Conservation (phyloP, 2,797 vertebrate genomes). For the Luscinia megarhynchos region DNA sequence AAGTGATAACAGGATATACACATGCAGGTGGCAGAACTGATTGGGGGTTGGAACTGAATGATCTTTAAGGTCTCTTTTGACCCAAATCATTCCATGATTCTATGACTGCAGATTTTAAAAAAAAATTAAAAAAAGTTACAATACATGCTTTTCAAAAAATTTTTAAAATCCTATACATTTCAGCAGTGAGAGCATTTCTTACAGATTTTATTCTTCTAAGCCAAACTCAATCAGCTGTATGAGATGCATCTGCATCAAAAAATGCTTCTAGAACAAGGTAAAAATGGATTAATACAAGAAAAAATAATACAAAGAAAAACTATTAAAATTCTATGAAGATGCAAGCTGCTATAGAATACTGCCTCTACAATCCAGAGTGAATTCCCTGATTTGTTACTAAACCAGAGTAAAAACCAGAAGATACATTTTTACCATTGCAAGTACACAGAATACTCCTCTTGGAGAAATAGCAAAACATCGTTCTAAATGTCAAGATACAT, state of each 20-base stretch:
- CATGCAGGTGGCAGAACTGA: not conserved
- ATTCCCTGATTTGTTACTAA: not conserved
- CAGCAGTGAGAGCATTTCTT: not conserved
- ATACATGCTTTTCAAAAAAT: not conserved
- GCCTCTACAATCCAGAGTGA: not conserved
- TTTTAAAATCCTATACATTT: not conserved
- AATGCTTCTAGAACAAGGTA: not conserved
- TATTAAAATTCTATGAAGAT: not conserved
- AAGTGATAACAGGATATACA: not conserved
- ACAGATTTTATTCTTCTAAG: not conserved
- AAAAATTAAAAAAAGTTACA: not conserved
- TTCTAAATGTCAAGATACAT: not conserved
- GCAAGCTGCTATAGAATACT: not conserved
- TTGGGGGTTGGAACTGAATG: not conserved
- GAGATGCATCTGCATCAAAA: not conserved
- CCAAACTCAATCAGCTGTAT: not conserved
- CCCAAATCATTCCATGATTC: not conserved
- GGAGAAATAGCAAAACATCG: not conserved
- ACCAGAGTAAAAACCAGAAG: not conserved
- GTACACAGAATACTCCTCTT: not conserved
- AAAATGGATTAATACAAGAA: not conserved
- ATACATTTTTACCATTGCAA: not conserved
- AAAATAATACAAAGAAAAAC: accelerated
- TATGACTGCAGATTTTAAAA: not conserved
- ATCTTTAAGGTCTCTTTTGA: not conserved